Base-by-base conservation (phyloP, 2,888 invertebrate genomes). In the Oligia latruncula region DNA sequence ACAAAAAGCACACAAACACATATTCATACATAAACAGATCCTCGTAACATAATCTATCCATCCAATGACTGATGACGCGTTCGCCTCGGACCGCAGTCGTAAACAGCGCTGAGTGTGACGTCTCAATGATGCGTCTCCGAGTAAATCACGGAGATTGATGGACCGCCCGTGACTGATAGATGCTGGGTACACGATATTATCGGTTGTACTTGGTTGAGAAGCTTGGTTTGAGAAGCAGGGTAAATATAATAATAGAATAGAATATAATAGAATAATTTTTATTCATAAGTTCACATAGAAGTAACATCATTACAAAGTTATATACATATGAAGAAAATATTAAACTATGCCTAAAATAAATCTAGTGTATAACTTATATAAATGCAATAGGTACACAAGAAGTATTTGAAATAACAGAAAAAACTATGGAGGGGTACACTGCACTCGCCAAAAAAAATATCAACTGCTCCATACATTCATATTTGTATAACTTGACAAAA, bases 81-180 rank as follows among this genome's bases (percentile, higher is more conserved):
- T 35, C 76, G 64, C 58, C 66, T 70, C 64, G 55, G 74, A 79
- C 78, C 84, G 46, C 84, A 76, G 71, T 73, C 72, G 83, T 81
- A 88, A 90, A 84, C 88, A 86, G 46, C 77, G 77, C 80, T 81
- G 83, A 88, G 78, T 80, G 78, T 84, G 83, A 90, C 82, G 84
- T 90, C 88, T 86, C 89, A 85, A 82, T 89, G 90, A 86, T 86
- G 82, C 89, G 89, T 90, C 88, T 90, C 79, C 74, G 79, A 70
- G 81, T 89, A 89, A 90, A 90, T 90, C 89, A 87, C 72, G 20
- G 75, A 89, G 89, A 89, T 89, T 89, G 90, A 90, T 89, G 55
- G 65, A 77, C 83, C 72, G 74, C 6, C 11, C 60, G 72, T 88
- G 88, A 87, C 75, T 77, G 89, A 90, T 89, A 77, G 84, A 81